phyloP scores from a whole-genome alignment of 2,888 invertebrate genomes.

The Watsonalla cultraria region DNA sequence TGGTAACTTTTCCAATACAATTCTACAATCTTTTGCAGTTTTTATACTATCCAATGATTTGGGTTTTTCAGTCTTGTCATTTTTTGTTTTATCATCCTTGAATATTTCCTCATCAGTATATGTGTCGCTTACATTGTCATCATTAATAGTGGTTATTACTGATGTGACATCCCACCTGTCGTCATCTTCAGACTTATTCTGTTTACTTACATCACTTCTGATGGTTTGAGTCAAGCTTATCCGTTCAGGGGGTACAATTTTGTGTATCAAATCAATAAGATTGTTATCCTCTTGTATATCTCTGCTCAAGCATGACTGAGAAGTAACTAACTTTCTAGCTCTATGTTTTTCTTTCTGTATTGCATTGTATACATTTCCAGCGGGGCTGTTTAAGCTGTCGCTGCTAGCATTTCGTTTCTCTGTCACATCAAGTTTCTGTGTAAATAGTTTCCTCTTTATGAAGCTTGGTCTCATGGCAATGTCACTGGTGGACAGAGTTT shows the following conservation, averaged over 20 bases:
- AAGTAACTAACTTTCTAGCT: conserved; percentile 53
- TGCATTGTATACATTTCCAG: conserved; percentile 35
- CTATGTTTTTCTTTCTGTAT: conserved; percentile 54
- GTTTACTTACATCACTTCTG: conserved; percentile 30
- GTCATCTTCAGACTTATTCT: conserved; percentile 23
- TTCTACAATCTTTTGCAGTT: neutral
- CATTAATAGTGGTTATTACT: conserved; percentile 44
- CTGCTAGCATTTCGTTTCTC: conserved; percentile 43
- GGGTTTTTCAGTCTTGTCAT: conserved; percentile 10
- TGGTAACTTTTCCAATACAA: neutral
- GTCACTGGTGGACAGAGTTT: conserved; percentile 28
- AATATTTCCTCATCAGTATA: conserved; percentile 68
- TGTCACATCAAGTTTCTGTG: conserved; percentile 58
- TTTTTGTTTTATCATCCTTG: conserved; percentile 15
- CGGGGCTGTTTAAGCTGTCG: conserved; percentile 49
- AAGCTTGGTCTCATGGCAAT: conserved; percentile 62
- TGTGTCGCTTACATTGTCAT: conserved; percentile 54
- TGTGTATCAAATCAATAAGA: conserved; percentile 60
- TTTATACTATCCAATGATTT: conserved; percentile 7
- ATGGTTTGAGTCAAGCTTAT: conserved; percentile 49
- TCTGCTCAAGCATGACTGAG: conserved; percentile 55
- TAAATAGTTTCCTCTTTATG: conserved; percentile 64
- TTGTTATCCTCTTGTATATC: conserved; percentile 52
- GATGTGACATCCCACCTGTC: conserved; percentile 56
- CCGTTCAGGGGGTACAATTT: conserved; percentile 57